Percentiles rank a stretch among this genome's conserved stretches.
phyloP scores from a whole-genome alignment of 2,888 invertebrate species.

The Mesorhabditis sp. region DNA sequence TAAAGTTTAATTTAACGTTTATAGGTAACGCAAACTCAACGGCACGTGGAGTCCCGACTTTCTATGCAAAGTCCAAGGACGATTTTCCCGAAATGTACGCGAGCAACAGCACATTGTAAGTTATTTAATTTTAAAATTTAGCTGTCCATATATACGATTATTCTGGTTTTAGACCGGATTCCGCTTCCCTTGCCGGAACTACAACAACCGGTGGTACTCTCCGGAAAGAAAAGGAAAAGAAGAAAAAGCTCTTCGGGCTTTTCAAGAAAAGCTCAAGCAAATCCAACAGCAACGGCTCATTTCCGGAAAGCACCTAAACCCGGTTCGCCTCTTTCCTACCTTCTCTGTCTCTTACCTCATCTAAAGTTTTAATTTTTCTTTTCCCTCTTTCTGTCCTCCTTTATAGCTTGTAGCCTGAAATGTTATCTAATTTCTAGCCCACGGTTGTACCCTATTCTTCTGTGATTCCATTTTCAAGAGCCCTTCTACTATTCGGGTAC shows the following conservation, averaged over 20 bases:
- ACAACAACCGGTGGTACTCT: not conserved
- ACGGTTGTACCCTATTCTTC: too few species aligned
- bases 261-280: conserved; percentile 5
- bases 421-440: too few species aligned
- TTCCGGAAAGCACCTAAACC: not conserved
- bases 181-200: not conserved
- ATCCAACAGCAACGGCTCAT: not conserved
- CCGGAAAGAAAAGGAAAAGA: not conserved
- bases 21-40: too few species aligned
- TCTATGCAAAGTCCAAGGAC: not conserved
- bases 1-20: too few species aligned
- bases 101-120: conserved; percentile 4
- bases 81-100: not conserved
- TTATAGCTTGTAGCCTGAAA: too few species aligned
- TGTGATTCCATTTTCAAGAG: too few species aligned
- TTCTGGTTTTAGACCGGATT: not conserved
- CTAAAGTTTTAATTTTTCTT: too few species aligned
- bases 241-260: conserved; percentile 4
- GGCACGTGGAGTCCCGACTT: not conserved
- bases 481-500: too few species aligned
- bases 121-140: not conserved
- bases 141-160: not conserved
- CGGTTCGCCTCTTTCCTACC: not conserved
- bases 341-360: not conserved
- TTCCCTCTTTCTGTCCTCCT: too few species aligned